These are phyloP conservation scores for Atopsyche davidsoni DNA, from an alignment of 1,140 invertebrate species.

Conservation along the genomic window DNA sequence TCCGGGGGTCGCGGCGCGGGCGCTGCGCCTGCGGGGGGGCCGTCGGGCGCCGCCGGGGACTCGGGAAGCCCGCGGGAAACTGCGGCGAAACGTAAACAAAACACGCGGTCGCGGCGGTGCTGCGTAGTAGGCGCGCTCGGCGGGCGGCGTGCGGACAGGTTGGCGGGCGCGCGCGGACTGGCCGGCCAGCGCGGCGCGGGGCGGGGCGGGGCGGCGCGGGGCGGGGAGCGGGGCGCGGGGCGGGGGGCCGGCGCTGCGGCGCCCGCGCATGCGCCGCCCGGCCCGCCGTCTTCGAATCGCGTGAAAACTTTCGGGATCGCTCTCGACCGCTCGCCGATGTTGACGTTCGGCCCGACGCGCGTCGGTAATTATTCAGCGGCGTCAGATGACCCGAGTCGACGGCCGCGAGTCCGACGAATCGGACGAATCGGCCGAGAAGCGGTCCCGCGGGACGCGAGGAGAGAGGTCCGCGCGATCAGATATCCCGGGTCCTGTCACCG, in stretches of 20 bases:
- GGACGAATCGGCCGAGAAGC: too few relatives aligned
- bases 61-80: background rate
- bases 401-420: too few relatives aligned
- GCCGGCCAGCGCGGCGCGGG: background rate
- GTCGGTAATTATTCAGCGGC: too few relatives aligned
- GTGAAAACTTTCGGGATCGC: background rate
- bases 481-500: too few relatives aligned
- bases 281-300: slow-evolving; percentile 5
- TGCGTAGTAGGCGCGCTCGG: slow-evolving; percentile 9
- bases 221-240: slow-evolving; percentile 1
- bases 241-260: background rate
- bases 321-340: background rate
- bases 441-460: too few relatives aligned
- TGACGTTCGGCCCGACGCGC: slow-evolving; percentile 3
- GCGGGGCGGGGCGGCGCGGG: background rate
- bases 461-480: too few relatives aligned
- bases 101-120: slow-evolving; percentile 17
- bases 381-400: too few relatives aligned
- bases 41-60: background rate
- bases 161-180: slow-evolving; percentile 16
- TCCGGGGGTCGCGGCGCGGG: background rate
- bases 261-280: slow-evolving; percentile 14
- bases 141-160: slow-evolving; percentile 7
- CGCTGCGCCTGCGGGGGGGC: background rate
- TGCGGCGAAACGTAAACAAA: slow-evolving; percentile 19